These are phyloP conservation scores for Glossosoma conforme DNA, from an alignment of 1,140 invertebrate genomes.

Conservation along the genomic window DNA sequence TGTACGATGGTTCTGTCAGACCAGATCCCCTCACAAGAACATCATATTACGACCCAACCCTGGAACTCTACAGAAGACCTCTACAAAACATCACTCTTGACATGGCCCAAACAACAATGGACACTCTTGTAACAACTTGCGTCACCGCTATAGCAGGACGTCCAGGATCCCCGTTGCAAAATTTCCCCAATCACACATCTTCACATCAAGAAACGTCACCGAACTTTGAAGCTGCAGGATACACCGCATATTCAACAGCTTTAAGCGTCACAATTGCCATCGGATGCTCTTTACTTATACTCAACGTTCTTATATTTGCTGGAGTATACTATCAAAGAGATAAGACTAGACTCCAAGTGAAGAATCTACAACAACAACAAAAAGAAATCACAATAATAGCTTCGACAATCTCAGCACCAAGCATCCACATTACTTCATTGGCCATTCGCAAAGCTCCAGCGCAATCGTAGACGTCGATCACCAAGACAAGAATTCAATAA, in stretches of 20 bases:
- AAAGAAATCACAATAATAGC: constrained; percentile 64
- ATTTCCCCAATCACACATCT: constrained; percentile 41
- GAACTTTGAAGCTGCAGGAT: constrained; percentile 72
- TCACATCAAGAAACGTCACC: constrained; percentile 58
- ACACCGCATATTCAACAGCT: constrained; percentile 75
- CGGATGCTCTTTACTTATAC: constrained; percentile 77
- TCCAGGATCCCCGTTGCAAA: constrained; percentile 37
- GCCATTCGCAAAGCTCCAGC: constrained; percentile 62
- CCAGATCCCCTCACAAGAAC: constrained; percentile 68
- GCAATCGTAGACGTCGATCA: constrained; percentile 78
- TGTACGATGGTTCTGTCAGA: constrained; percentile 77
- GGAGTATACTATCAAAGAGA: constrained; percentile 83
- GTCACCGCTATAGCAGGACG: constrained; percentile 52
- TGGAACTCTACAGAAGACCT: constrained; percentile 54
- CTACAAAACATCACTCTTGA: constrained; percentile 52
- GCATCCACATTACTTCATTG: constrained; percentile 62
- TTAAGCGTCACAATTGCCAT: constrained; percentile 84
- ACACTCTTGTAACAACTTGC: constrained; percentile 54
- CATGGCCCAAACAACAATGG: constrained; percentile 52
- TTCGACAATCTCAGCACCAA: constrained; percentile 62
- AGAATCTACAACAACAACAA: constrained; percentile 63
- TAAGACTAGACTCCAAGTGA: constrained; percentile 75
- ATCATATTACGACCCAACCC: constrained; percentile 50
- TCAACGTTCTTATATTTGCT: constrained; percentile 83
- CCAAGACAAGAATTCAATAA: constrained; percentile 63